Base-by-base conservation (phyloP, 2,797 vertebrate species). In the Ctenosaura bakeri region DNA sequence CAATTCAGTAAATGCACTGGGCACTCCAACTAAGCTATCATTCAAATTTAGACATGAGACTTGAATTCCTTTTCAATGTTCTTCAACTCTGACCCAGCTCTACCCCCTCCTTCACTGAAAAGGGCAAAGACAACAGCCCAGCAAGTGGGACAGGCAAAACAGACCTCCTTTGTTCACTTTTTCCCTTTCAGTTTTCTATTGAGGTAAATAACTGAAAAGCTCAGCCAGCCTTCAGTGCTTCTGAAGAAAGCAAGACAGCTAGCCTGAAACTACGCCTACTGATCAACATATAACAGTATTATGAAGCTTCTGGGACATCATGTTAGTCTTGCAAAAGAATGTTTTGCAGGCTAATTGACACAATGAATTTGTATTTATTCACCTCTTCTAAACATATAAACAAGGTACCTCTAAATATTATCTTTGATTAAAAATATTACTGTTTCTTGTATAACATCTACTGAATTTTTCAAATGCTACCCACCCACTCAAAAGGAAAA, bases 121-220 rank as follows among this genome's bases (percentile, higher is more conserved):
- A 98, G 97, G 97, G 97, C 97, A 95, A 98, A 98, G 98, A 98
- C 98, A 98, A 98, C 98, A 97, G 97, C 97, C 97, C 98, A 97
- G 97, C 97, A 98, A 98, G 98, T 97, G 97, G 98, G 98, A 98
- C 97, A 97, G 97, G 97, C 97, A 98, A 98, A 98, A 99, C 98
- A 99, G 98, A 98, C 97, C 97, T 97, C 96, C 98, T 98, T 99
- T 99, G 98, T 99, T 98, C 97, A 94, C 96, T 95, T 95, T 95
- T 97, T 97, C 97, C 96, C 97, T 98, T 97, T 97, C 97, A 97
- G 97, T 97, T 96, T 98, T 96, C 95, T 97, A 98, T 97, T 97
- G 98, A 98, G 98, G 98, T 98, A 97, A 97, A 98, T 97, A 97
- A 97, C 97, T 97, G 97, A 97, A 97, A 96, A 96, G 94, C 97